A percentile compares a stretch with the other conserved stretches of the same genome.
Evolutionary conservation across 2,888 invertebrate genomes (phyloP).

Genomic region (Boloria selene): DNA sequence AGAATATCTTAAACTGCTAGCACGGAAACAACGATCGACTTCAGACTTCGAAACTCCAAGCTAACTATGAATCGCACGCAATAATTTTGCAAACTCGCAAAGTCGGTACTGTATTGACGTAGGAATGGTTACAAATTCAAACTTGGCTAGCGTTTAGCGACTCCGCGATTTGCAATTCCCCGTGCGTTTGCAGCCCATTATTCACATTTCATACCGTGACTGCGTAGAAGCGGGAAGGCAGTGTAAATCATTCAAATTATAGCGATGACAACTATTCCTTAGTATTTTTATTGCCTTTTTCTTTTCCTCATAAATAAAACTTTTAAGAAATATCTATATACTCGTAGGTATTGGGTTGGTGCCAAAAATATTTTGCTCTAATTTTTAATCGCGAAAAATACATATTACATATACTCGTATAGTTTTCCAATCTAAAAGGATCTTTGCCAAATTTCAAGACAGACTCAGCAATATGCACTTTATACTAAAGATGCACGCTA

Average conservation of each 20-base stretch:
- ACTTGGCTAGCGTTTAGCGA: conserved; percentile 47
- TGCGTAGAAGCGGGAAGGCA: conserved; percentile 46
- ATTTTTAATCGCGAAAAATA: no score
- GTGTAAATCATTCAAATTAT: conserved; percentile 52
- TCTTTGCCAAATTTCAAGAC: no score
- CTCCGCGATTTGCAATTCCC: conserved; percentile 47
- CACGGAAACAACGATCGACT: conserved; percentile 5
- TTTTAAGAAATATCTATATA: neutral
- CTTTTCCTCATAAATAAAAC: conserved; percentile 5
- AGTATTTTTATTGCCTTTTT: conserved; percentile 27
- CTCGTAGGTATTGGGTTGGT: neutral
- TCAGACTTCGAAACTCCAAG: neutral
- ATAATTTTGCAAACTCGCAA: conserved; percentile 13
- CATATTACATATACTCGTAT: neutral
- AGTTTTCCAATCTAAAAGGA: neutral
- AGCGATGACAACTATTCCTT: conserved; percentile 43
- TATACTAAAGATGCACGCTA: no score
- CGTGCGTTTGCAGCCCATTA: conserved; percentile 57
- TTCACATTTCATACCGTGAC: conserved; percentile 62
- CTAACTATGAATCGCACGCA: conserved; percentile 1
- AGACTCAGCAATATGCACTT: no score
- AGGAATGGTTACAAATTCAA: conserved; percentile 39
- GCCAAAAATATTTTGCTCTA: conserved; percentile 4
- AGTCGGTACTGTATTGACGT: conserved; percentile 13
- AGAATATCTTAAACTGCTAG: neutral